Conservation (phyloP, 2,888 invertebrate genomes). For the Cryptocephalus primarius region DNA sequence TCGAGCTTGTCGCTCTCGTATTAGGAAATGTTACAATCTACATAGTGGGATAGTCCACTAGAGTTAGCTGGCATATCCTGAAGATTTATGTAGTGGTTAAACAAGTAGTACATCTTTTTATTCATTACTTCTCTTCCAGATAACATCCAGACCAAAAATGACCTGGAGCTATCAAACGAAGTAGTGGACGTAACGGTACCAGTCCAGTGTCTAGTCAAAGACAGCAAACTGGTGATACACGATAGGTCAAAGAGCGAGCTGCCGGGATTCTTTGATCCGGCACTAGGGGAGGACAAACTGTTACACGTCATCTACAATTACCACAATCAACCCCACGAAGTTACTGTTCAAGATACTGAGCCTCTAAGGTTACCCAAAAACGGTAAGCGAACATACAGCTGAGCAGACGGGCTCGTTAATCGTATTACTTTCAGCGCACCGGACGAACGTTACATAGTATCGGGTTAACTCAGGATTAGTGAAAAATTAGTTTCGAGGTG, state of each 20-base stretch:
- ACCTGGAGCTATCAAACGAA: slow-evolving; percentile 36
- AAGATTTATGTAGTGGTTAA: too few species aligned
- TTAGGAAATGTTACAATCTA: too few species aligned
- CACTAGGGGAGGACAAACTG: slow-evolving; percentile 83
- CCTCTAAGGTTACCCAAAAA: slow-evolving; percentile 67
- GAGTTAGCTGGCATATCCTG: too few species aligned
- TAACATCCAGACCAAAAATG: slow-evolving; percentile 9
- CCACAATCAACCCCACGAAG: slow-evolving; percentile 66
- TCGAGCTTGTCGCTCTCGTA: too few species aligned
- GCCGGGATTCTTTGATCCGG: slow-evolving; percentile 95
- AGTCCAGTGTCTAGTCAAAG: slow-evolving; percentile 84
- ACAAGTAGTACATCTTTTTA: background rate
- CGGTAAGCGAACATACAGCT: slow-evolving; percentile 39
- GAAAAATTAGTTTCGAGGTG: too few species aligned
- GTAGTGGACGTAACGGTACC: slow-evolving; percentile 90
- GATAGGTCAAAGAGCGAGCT: slow-evolving; percentile 85
- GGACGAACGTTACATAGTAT: slow-evolving; percentile 30
- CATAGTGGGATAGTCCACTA: too few species aligned
- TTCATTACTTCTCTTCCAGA: slow-evolving; percentile 4
- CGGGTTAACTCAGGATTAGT: background rate
- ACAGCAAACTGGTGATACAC: slow-evolving; percentile 77
- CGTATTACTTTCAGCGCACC: slow-evolving; percentile 27
- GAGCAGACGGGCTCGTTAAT: background rate
- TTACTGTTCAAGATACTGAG: slow-evolving; percentile 70
- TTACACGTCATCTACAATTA: slow-evolving; percentile 79